Evolutionary conservation across 2,797 vertebrate species (phyloP).

Genomic region (Pempheris klunzingeri): DNA sequence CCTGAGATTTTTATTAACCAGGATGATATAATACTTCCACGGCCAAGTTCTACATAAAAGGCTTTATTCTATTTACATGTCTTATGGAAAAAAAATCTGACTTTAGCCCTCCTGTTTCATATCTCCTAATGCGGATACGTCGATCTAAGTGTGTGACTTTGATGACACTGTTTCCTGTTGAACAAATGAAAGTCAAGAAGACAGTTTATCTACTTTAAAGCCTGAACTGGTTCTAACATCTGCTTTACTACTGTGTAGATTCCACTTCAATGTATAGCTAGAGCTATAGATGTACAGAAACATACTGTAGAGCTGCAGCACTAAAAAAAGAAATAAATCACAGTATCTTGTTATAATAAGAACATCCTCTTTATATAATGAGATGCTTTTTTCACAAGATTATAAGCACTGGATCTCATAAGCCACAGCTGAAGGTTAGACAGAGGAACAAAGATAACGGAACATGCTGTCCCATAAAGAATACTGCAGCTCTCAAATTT

Average conservation of each 20-base stretch:
- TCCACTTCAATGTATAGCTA: neutral
- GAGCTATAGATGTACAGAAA: constrained; percentile 2
- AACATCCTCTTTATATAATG: constrained; percentile 49
- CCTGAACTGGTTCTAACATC: neutral
- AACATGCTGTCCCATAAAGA: constrained; percentile 44
- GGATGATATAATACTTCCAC: constrained; percentile 11
- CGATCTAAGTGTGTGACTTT: constrained; percentile 17
- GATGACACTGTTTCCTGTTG: constrained; percentile 5
- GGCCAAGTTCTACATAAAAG: constrained; percentile 35
- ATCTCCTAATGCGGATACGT: constrained; percentile 32
- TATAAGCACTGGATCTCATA: constrained; percentile 33
- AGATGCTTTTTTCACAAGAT: constrained; percentile 42
- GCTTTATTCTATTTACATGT: constrained; percentile 46
- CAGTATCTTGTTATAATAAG: constrained; percentile 21
- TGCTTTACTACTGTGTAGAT: neutral
- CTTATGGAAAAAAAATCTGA: constrained; percentile 33
- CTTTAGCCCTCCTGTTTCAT: neutral
- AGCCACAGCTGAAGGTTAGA: constrained; percentile 48
- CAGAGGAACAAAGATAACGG: constrained; percentile 49
- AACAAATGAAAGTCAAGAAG: constrained; percentile 25
- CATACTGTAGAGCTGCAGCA: neutral
- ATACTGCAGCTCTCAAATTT: constrained; percentile 37
- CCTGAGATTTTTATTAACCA: constrained; percentile 38
- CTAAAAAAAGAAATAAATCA: constrained; percentile 10
- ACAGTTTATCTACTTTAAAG: constrained; percentile 2